Percentiles rank a stretch among this genome's conserved stretches.
Conservation (phyloP, 2,797 vertebrate genomes). For the Brachymystax lenok region DNA sequence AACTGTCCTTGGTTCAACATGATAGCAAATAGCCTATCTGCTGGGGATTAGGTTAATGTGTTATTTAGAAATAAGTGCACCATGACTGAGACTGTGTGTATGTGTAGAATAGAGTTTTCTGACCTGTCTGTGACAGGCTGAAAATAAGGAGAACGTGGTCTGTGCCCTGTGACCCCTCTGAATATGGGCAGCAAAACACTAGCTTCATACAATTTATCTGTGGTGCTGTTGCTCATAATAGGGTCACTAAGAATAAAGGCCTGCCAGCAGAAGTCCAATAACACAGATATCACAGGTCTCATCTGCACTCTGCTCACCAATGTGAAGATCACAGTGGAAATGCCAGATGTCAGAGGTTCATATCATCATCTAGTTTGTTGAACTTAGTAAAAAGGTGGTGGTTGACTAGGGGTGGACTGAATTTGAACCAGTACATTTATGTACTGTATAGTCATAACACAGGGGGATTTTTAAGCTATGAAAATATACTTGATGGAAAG, state of each 20-base stretch:
- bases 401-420: no score
- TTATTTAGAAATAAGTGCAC: neutral
- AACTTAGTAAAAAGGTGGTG: no score
- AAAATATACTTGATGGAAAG: neutral
- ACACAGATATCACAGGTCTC: neutral
- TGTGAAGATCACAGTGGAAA: neutral
- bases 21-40: no score
- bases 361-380: no score
- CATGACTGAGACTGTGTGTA: neutral
- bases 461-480: no score
- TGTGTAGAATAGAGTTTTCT: neutral
- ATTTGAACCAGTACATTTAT: no score
- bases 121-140: neutral
- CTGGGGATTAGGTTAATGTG: no score
- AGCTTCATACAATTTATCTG: neutral
- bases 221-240: neutral
- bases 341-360: no score
- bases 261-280: neutral
- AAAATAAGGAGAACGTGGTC: neutral
- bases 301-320: neutral
- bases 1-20: no score
- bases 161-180: neutral
- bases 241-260: neutral
- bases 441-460: no score
- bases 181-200: neutral